These are phyloP conservation scores for Ommatoiulus sabulosus DNA, from an alignment of 2,888 invertebrate genomes.

Conservation along the genomic window DNA sequence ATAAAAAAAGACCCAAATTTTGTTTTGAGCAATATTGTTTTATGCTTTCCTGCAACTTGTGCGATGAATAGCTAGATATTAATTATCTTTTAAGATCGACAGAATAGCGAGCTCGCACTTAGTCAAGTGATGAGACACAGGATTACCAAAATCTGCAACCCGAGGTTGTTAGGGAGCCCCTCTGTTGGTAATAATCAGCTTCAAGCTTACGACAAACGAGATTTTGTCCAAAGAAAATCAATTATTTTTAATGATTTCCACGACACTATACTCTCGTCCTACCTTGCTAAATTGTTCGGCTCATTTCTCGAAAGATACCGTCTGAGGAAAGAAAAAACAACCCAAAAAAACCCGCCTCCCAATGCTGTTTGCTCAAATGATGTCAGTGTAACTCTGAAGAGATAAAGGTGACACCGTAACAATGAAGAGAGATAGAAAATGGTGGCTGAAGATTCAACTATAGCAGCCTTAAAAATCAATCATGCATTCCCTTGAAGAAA, in stretches of 20 bases:
- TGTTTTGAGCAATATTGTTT: not conserved
- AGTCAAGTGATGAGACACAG: not conserved
- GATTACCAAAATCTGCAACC: not conserved
- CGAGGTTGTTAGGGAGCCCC: not conserved
- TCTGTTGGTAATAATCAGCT: not conserved
- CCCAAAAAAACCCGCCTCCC: not conserved
- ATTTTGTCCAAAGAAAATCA: conserved; percentile 12
- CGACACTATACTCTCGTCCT: not conserved
- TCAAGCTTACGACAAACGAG: conserved; percentile 6
- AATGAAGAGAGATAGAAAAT: not conserved
- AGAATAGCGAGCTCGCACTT: not conserved
- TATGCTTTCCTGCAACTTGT: not conserved
- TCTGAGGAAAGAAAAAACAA: not conserved
- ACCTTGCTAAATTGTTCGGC: not conserved
- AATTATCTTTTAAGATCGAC: conserved; percentile 23
- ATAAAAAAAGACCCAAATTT: too few species aligned
- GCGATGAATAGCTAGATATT: not conserved
- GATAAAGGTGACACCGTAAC: conserved; percentile 13
- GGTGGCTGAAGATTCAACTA: conserved; percentile 26
- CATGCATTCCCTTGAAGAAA: not conserved
- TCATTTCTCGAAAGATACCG: not conserved
- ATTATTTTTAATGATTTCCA: conserved; percentile 25
- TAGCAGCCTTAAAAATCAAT: conserved; percentile 34
- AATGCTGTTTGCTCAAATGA: conserved; percentile 34
- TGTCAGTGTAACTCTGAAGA: conserved; percentile 11